Evolutionary conservation across 2,113 vertebrate species (phyloP), one percentile per base, ranked within the genome.

Genomic region (Leucoraja erinaceus): DNA sequence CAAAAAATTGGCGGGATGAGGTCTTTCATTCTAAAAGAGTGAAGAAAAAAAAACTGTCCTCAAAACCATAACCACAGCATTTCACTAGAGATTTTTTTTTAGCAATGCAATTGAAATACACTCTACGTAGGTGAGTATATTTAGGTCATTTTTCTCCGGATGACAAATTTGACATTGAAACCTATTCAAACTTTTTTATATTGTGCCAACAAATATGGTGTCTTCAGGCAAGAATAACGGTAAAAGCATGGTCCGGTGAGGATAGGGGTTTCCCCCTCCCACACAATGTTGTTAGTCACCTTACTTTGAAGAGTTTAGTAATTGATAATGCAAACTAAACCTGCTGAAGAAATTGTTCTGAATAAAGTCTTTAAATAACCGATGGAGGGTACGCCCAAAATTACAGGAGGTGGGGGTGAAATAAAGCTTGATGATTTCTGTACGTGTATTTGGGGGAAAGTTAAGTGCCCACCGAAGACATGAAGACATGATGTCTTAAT

Each of bases 271-370:
- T 74, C 22, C 90, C 90, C 90, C 68, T 72, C 90, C 90, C 38
- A 91, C 90, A 47, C 90, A 54, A 54, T 47, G 33, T 16, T 54
- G 22, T 72, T 74, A 86, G 90, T 72, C 90, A 91, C 33, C 90
- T 72, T 68, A 22, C 70, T 72, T 91, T 38, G 47, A 47, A 90
- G 33, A 70, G 90, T 91, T 91, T 74, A 68, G 5, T 54, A 74
- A 91, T 72, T 68, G 66, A 68, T 72, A 91, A 74, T 91, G 38
- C 90, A 91, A 91, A 25, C 33, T 72, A 91, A 91, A 91, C 47
- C 68, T 91, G 66, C 90, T 72, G 38, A 38, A 91, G 68, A 54
- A 70, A 91, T 91, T 91, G 38, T 38, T 72, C 68, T 91, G 88
- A 8, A 70, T 91, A 33, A 91, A 91, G 68, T 38, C 70, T 72